Base-by-base conservation (phyloP, 2,888 invertebrate species). In the Bimastos eiseni region DNA sequence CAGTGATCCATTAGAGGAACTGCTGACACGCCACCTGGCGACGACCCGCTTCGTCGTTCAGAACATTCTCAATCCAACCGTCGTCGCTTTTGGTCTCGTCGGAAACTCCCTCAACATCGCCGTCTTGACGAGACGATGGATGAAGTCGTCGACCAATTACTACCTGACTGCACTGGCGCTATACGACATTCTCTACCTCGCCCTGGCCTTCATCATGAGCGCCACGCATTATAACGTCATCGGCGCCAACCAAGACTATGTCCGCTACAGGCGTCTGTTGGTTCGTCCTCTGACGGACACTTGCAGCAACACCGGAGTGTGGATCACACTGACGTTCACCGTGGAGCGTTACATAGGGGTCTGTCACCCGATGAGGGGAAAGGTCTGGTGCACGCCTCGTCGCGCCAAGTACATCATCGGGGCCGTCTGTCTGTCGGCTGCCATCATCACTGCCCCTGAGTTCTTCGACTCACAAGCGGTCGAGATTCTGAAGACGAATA, bases 271-370 rank as follows among this genome's bases (percentile, higher is more conserved):
- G 24, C 94, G 97, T 96, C 92, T 92, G 93, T 89, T 94, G 93
- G 34, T 93, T 93, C 90, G 96, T 89, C 97, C 97, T 96, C 94
- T 97, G 44, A 96, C 96, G 90, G 97, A 97, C 95, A 96, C 97
- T 37, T 96, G 94, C 91, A 96, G 95, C 93, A 97, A 96, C 93
- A 96, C 97, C 70, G 97, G 97, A 89, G 97, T 97, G 89, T 97
- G 97, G 97, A 95, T 97, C 92, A 97, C 97, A 41, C 97, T 97
- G 38, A 96, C 97, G 91, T 97, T 97, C 94, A 97, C 97, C 34
- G 95, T 97, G 91, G 97, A 97, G 95, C 96, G 97, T 90, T 97
- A 97, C 95, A 96, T 97, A 92, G 97, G 97, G 44, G 97, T 97
- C 37, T 96, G 97, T 93, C 96, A 97, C 95, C 97, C 97, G 34